phyloP scores from a whole-genome alignment of 2,113 vertebrate genomes.

The Dicerorhinus sumatrensis region DNA sequence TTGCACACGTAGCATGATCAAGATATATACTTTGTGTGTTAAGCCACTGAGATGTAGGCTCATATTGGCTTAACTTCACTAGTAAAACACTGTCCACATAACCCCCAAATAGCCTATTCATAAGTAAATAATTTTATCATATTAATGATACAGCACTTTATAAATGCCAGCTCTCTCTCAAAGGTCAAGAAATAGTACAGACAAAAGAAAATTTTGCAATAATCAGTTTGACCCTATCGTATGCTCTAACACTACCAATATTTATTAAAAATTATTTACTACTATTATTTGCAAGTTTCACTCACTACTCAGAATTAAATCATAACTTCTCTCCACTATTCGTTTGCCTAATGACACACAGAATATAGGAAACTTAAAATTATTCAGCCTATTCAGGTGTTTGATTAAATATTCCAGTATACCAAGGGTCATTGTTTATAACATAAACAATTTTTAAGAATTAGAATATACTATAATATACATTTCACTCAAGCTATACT shows the following conservation, averaged over 20 bases:
- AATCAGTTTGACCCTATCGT: background rate
- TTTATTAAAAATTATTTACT: background rate
- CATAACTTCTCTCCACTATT: background rate
- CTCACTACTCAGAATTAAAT: background rate
- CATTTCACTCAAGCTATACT: background rate
- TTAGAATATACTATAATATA: background rate
- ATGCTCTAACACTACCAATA: background rate
- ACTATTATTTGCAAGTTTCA: background rate
- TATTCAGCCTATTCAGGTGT: background rate
- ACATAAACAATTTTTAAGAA: background rate
- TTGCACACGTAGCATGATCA: background rate
- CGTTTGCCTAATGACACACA: background rate
- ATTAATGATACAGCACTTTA: background rate
- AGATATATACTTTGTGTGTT: background rate
- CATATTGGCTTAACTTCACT: background rate
- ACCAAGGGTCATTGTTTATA: background rate
- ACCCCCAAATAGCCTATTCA: background rate
- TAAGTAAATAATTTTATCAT: background rate
- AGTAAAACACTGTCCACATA: background rate
- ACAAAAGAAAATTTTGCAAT: background rate
- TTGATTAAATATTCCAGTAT: background rate
- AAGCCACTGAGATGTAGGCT: background rate
- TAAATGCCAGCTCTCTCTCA: background rate
- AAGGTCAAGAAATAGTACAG: background rate
- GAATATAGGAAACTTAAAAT: conserved; percentile 1